Conservation (phyloP, 1,140 invertebrate genomes). For the Gryon sp. region DNA sequence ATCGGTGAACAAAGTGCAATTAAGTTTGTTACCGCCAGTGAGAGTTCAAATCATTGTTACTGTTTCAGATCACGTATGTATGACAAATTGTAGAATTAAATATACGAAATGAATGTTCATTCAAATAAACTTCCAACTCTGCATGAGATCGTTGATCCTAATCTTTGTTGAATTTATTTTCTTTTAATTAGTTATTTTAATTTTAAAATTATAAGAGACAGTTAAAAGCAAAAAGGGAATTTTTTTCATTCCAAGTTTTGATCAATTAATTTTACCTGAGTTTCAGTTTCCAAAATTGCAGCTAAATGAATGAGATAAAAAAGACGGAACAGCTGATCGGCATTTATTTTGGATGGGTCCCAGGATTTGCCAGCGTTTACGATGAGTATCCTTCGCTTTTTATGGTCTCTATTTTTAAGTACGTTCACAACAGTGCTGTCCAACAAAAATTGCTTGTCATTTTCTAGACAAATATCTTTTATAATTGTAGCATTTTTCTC, state of each 20-base stretch:
- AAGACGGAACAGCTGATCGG: conserved; percentile 87
- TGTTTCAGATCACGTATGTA: conserved; percentile 53
- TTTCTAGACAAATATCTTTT: conserved; percentile 82
- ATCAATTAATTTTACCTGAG: conserved; percentile 49
- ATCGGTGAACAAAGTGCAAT: conserved; percentile 56
- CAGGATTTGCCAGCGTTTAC: conserved; percentile 83
- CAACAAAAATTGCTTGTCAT: conserved; percentile 84
- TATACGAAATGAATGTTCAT: conserved; percentile 29
- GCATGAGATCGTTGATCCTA: conserved; percentile 29
- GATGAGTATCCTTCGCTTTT: conserved; percentile 82
- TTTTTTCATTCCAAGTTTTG: not conserved
- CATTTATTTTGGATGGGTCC: conserved; percentile 85
- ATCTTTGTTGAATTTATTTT: not conserved
- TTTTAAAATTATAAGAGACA: too few relatives aligned
- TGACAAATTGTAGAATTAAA: conserved; percentile 51
- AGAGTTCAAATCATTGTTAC: conserved; percentile 55
- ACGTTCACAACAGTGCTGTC: conserved; percentile 88
- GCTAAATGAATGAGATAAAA: conserved; percentile 89
- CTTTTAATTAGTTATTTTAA: too few relatives aligned
- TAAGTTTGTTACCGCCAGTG: conserved; percentile 31
- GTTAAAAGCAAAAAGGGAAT: not conserved
- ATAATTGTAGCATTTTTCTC: conserved; percentile 84
- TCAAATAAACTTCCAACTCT: conserved; percentile 1
- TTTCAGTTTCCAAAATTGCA: conserved; percentile 84
- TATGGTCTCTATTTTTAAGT: conserved; percentile 84